Evolutionary conservation across 2,888 invertebrate genomes (phyloP), one percentile per base, ranked within the genome.

Genomic region (Eilema griseolum): DNA sequence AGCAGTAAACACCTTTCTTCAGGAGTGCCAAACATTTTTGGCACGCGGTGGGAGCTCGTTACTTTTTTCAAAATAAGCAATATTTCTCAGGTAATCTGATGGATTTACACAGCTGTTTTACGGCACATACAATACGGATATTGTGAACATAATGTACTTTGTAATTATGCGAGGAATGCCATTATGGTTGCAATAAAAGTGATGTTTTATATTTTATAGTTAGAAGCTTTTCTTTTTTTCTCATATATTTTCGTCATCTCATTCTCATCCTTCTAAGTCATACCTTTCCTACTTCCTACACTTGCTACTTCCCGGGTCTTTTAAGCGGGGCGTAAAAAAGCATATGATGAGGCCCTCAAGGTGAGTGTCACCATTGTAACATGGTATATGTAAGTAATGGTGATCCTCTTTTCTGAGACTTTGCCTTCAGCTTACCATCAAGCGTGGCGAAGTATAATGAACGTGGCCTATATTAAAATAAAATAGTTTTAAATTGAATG

Each of bases 21-120:
- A 69, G 56, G 41, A 69, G 73, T 86, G 85, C 85, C 85, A 85
- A 70, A 67, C 74, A 70, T 72, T 82, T 76, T 83, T 85, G 85
- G 85, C 85, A 84, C 77, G 41, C 8, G 24, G 52, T n/a, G 46
- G 46, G 37, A 28, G 56, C 60, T 23, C 28, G 26, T 52, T 73
- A 73, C 77, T 75, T 72, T 72, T 71, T 73, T 79, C 56, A 64
- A 80, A 73, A 75, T 78, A 79, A 78, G 78, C 76, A 67, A 84
- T 79, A 79, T 79, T 82, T 78, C 78, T 73, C 85, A 86, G 85
- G 85, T 85, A 84, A 85, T 84, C 86, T 80, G 75, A 75, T 77
- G 73, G 71, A 75, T 75, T 65, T 72, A 74, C 65, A 77, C 85
- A 85, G 85, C 83, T 85, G 85, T 72, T 78, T 74, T 64, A 71